These are phyloP conservation scores for Eidolon helvum DNA, from an alignment of 2,113 vertebrate species.

Conservation along the genomic window DNA sequence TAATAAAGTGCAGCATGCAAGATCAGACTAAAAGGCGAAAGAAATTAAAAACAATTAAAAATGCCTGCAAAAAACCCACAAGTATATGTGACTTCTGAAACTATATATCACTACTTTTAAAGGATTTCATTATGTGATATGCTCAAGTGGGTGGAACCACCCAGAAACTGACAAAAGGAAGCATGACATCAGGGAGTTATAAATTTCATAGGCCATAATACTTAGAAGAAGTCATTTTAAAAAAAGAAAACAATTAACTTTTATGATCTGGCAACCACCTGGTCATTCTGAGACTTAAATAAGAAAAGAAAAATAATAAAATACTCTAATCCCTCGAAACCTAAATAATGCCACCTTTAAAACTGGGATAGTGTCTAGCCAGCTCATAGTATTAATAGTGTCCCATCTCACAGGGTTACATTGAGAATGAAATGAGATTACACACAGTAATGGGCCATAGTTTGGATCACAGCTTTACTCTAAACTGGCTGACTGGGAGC, in stretches of 20 bases:
- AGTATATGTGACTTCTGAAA: not conserved
- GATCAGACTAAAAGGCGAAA: not conserved
- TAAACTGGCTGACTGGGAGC: not conserved
- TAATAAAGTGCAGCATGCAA: not conserved
- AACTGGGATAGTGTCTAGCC: not conserved
- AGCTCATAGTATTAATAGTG: not conserved
- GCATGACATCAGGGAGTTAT: not conserved
- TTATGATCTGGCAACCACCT: not conserved
- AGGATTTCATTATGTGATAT: not conserved
- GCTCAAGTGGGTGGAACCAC: not conserved
- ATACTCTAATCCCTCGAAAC: not conserved
- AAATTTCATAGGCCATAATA: not conserved
- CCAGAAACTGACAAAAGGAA: not conserved
- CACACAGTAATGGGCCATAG: not conserved
- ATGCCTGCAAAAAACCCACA: not conserved
- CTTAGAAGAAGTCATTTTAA: not conserved
- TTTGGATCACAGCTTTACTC: not conserved
- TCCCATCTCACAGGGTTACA: not conserved
- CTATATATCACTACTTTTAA: not conserved
- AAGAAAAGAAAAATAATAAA: not conserved
- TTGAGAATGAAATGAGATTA: not conserved
- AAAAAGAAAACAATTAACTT: conserved; percentile 3
- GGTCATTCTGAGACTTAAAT: not conserved
- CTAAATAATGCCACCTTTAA: not conserved
- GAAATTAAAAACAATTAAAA: conserved; percentile 10